Percentiles rank a stretch among this genome's conserved stretches.
These are phyloP conservation scores for Vulpes vulpes DNA, from an alignment of 2,113 vertebrate genomes.

Conservation along the genomic window DNA sequence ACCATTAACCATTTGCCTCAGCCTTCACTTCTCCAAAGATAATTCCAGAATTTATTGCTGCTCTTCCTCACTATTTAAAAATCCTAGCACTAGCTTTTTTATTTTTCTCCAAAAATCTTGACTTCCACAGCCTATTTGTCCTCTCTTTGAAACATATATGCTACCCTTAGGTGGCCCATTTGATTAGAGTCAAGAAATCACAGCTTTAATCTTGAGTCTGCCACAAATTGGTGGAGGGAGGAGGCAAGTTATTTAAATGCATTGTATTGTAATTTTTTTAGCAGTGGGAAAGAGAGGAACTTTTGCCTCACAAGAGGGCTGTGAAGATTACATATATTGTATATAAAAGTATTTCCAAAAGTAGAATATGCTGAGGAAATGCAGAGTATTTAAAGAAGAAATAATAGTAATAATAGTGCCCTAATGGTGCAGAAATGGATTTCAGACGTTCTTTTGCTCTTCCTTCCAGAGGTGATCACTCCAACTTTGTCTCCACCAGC, in stretches of 20 bases:
- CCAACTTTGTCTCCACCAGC: neutral
- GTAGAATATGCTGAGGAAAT: conserved; percentile 8
- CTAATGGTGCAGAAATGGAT: neutral
- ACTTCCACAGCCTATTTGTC: neutral
- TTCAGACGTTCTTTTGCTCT: neutral
- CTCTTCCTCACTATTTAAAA: conserved; percentile 14
- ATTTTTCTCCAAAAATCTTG: neutral
- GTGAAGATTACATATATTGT: neutral
- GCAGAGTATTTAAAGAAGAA: neutral
- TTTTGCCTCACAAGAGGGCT: neutral
- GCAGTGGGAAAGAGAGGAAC: conserved; percentile 42
- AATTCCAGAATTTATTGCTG: neutral
- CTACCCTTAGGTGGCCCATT: neutral
- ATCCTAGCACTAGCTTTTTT: neutral
- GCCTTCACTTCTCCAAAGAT: neutral
- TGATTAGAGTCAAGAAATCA: conserved; percentile 40
- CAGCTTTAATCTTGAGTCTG: neutral
- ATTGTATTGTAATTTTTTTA: neutral
- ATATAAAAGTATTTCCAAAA: conserved; percentile 28
- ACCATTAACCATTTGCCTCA: neutral
- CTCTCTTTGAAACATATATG: neutral
- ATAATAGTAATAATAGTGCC: neutral
- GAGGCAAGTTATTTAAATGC: conserved; percentile 46
- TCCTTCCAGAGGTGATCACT: neutral
- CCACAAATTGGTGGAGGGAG: neutral